Evolutionary conservation across 2,797 vertebrate species (phyloP).

Genomic region (Eupleurogrammus muticus): DNA sequence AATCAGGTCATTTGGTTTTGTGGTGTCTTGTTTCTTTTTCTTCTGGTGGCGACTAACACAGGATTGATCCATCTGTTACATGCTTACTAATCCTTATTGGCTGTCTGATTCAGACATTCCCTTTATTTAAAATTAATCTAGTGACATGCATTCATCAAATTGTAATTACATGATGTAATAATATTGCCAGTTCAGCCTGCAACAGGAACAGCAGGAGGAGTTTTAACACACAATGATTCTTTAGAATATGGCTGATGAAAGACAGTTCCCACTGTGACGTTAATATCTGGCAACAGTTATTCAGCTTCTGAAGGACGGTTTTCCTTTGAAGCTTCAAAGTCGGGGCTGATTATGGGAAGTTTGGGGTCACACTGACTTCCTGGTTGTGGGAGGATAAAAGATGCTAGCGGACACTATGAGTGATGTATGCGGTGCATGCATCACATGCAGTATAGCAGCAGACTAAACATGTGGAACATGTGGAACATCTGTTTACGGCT

Average conservation of each 20-base stretch:
- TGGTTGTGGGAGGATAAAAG: conserved; percentile 53
- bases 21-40: no score
- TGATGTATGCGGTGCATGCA: conserved; percentile 15
- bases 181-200: no score
- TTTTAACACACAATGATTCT: not conserved
- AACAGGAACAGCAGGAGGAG: not conserved
- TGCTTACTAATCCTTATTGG: no score
- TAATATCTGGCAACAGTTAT: conserved; percentile 15
- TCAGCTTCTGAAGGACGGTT: conserved; percentile 20
- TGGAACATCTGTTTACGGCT: no score
- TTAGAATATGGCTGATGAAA: not conserved
- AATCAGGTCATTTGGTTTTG: not conserved
- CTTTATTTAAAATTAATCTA: no score
- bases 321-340: conserved; percentile 59
- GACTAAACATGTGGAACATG: no score
- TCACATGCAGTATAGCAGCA: no score
- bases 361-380: conserved; percentile 70
- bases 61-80: no score
- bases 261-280: conserved; percentile 4
- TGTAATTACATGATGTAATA: no score
- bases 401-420: conserved; percentile 4
- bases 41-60: not conserved
- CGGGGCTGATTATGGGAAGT: conserved; percentile 49
- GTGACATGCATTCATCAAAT: no score
- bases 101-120: no score